Evolutionary conservation across 2,113 vertebrate species (phyloP).

Genomic region (Laticauda laticaudata): DNA sequence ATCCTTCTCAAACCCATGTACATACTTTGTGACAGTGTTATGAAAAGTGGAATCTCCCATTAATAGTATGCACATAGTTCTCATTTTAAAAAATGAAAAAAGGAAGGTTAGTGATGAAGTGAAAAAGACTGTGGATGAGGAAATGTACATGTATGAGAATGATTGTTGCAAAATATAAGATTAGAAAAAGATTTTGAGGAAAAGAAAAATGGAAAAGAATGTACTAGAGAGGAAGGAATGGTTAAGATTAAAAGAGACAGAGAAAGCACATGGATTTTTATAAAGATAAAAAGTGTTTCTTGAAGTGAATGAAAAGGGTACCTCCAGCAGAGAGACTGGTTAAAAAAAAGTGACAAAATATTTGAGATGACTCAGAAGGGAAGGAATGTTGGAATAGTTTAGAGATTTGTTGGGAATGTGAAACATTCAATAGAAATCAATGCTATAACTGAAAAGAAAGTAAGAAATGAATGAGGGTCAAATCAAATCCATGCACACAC

Average conservation of each 20-base stretch:
- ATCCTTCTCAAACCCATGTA: background rate
- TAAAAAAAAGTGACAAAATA: background rate
- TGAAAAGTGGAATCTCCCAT: background rate
- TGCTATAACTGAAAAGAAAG: background rate
- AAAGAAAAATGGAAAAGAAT: background rate
- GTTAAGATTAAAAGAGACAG: background rate
- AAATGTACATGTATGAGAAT: background rate
- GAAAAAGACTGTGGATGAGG: background rate
- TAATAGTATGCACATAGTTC: background rate
- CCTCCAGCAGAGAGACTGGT: background rate
- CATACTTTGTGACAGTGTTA: background rate
- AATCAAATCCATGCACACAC: background rate
- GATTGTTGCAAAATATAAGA: background rate
- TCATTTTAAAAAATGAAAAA: background rate
- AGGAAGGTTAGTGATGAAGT: background rate
- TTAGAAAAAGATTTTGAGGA: background rate
- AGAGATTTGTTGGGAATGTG: background rate
- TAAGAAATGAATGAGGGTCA: background rate
- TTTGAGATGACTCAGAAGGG: background rate
- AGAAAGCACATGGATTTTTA: background rate
- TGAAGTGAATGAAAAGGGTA: background rate
- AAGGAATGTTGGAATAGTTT: background rate
- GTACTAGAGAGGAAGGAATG: background rate
- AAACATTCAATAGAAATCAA: background rate
- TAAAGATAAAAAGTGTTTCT: background rate